Base-by-base conservation (phyloP, 1,140 invertebrate species). In the Anastatus disparis region DNA sequence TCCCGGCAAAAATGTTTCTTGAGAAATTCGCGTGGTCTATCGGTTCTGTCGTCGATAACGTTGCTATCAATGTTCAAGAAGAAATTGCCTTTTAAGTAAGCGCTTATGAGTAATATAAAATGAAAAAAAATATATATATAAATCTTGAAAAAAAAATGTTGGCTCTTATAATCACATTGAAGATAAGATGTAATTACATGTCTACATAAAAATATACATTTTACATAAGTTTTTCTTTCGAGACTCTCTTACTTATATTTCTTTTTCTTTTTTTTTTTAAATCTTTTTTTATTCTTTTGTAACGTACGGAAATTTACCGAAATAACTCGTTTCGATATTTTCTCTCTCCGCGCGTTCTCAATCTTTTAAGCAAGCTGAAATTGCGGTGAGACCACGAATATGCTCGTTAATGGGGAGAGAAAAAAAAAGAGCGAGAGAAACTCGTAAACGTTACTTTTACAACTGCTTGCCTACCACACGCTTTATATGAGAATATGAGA, bases 161-260 rank as follows among this genome's bases (percentile, higher is more conserved):
- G 65, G 71, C 44, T 59, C 58, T 72, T n/a, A n/a, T n/a, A 71
- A 55, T 64, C 52, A 72, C 56, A n/a, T n/a, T n/a, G n/a, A 63
- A 75, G 75, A 74, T 68, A 68, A 68, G 56, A n/a, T 69, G 73
- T 79, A 79, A 59, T 46, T 69, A 68, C 26, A 42, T 70, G 74
- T n/a, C 77, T 13, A 69, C 62, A 73, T n/a, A n/a, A n/a, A n/a
- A 75, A 75, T 71, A 72, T 75, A 72, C 73, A 71, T 71, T 67
- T 67, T 67, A 58, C 64, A 46, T 58, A 67, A 67, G 4, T 66
- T 27, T 29, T 70, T 71, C n/a, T n/a, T n/a, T n/a, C n/a, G n/a
- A n/a, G n/a, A n/a, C n/a, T n/a, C n/a, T n/a, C n/a, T n/a, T n/a
- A n/a, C n/a, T n/a, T n/a, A n/a, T n/a, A n/a, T n/a, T n/a, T n/a